These are phyloP conservation scores for Buphagus erythrorhynchus DNA, from an alignment of 2,797 vertebrate genomes.

Conservation along the genomic window DNA sequence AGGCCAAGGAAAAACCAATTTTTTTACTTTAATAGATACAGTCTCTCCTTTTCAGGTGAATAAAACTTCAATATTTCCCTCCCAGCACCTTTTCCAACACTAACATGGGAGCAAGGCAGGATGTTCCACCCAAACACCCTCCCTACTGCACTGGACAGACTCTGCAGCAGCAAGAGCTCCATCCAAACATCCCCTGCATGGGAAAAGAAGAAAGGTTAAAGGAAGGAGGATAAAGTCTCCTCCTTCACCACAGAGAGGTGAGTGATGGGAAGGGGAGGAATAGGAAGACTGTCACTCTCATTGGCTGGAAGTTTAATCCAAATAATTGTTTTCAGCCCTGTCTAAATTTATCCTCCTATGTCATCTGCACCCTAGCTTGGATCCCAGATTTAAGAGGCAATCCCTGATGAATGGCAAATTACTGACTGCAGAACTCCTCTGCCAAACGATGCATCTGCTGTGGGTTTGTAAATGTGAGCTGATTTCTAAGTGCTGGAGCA, in stretches of 20 bases:
- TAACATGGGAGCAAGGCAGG: background rate
- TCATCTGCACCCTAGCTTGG: constrained; percentile 23
- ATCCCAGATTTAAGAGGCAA: constrained; percentile 47
- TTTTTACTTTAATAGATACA: background rate
- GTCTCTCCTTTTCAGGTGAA: background rate
- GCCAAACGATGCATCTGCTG: constrained; percentile 52
- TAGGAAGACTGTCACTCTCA: background rate
- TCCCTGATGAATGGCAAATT: constrained; percentile 60
- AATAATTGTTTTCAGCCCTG: constrained; percentile 39
- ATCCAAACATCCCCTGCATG: background rate
- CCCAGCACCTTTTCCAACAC: background rate
- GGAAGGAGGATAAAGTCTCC: background rate
- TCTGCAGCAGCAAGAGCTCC: background rate
- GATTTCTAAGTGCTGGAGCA: constrained; percentile 45
- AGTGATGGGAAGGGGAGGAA: background rate
- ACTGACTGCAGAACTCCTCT: constrained; percentile 7
- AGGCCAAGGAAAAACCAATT: background rate
- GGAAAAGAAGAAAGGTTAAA: background rate
- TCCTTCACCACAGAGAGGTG: background rate
- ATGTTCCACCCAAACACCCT: accelerated
- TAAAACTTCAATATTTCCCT: accelerated
- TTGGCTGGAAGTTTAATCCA: constrained; percentile 45
- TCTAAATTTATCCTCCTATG: constrained; percentile 50
- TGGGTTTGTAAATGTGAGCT: constrained; percentile 42
- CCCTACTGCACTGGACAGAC: background rate